These are phyloP conservation scores for Prionchulus punctatus DNA, from an alignment of 2,888 invertebrate genomes.

Conservation along the genomic window DNA sequence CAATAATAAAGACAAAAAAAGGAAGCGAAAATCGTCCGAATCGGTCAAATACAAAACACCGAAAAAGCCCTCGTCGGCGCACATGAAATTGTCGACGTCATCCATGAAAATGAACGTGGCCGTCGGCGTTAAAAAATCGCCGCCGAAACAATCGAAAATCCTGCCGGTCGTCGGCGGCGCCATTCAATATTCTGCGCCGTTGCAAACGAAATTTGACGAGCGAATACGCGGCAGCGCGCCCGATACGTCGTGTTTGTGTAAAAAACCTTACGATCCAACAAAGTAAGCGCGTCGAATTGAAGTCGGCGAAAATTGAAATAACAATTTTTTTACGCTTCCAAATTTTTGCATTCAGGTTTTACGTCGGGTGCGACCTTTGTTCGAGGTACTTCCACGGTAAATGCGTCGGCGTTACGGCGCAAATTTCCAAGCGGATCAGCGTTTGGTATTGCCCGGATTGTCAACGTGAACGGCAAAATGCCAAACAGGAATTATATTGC, in stretches of 20 bases:
- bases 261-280: slow-evolving; percentile 82
- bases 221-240: not conserved
- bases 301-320: not conserved
- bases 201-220: no score
- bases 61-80: no score
- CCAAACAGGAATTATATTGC: slow-evolving; percentile 77
- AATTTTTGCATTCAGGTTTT: slow-evolving; percentile 49
- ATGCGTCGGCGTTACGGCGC: slow-evolving; percentile 80
- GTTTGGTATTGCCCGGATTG: slow-evolving; percentile 51
- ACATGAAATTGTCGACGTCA: no score
- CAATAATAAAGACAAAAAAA: no score
- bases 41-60: no score
- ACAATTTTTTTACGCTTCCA: slow-evolving; percentile 2
- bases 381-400: slow-evolving; percentile 97
- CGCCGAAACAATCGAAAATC: no score
- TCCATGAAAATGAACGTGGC: no score
- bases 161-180: no score
- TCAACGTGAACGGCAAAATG: slow-evolving; percentile 44
- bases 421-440: slow-evolving; percentile 54
- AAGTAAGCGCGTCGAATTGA: slow-evolving; percentile 46
- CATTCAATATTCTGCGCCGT: no score
- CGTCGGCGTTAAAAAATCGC: no score
- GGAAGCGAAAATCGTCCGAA: no score
- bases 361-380: slow-evolving; percentile 91
- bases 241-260: slow-evolving; percentile 60